Evolutionary conservation across 2,888 invertebrate species (phyloP).

Genomic region (Oscheius sp.): DNA sequence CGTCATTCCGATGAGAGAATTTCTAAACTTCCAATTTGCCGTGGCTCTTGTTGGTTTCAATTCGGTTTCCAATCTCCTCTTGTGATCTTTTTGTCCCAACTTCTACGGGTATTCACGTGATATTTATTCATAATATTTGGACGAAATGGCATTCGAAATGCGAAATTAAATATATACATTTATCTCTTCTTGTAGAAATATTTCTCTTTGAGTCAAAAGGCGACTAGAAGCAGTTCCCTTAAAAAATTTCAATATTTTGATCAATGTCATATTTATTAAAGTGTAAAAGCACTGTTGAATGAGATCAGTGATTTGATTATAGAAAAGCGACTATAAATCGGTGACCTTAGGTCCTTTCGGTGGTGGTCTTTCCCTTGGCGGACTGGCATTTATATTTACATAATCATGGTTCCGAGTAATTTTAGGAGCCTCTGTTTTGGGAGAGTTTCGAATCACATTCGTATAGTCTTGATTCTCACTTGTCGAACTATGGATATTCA

Average conservation of each 20-base stretch:
- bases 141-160: not conserved
- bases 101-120: slow-evolving; percentile 12
- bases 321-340: not conserved
- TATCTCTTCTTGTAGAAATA: not conserved
- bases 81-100: slow-evolving; percentile 20
- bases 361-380: not conserved
- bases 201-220: not conserved
- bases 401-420: not conserved
- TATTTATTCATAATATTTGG: not conserved
- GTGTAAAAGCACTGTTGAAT: not conserved
- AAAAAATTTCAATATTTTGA: slow-evolving; percentile 2
- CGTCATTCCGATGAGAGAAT: slow-evolving; percentile 34
- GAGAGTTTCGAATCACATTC: too few species aligned
- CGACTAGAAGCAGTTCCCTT: not conserved
- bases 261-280: not conserved
- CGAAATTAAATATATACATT: not conserved
- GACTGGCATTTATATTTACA: not conserved
- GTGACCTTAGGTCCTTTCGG: slow-evolving; percentile 11
- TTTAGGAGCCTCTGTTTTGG: too few species aligned
- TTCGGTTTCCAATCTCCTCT: slow-evolving; percentile 50
- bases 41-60: slow-evolving; percentile 53
- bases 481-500: not conserved
- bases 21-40: slow-evolving; percentile 50
- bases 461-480: too few species aligned
- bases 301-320: not conserved